phyloP scores from a whole-genome alignment of 2,797 vertebrate genomes.

The Diplodus sargus region DNA sequence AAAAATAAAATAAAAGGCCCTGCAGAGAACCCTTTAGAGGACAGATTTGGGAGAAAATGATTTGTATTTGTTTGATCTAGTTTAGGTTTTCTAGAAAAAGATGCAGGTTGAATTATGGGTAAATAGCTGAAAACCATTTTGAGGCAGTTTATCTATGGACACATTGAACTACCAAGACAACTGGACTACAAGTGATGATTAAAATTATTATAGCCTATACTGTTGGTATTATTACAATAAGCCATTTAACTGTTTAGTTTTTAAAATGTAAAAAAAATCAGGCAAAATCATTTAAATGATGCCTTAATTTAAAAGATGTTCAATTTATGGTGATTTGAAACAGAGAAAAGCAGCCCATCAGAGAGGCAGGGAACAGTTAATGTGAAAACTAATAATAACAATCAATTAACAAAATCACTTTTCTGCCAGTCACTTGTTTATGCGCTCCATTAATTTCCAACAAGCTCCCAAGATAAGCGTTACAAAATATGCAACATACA shows the following conservation, averaged over 20 bases:
- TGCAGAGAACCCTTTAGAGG: conserved; percentile 1
- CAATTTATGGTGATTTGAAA: background rate
- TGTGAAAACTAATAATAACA: background rate
- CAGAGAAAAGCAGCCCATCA: background rate
- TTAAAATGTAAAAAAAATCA: background rate
- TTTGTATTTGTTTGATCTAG: background rate
- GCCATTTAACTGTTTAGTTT: background rate
- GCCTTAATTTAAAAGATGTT: background rate
- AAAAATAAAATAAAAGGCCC: background rate
- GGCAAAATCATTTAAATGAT: background rate
- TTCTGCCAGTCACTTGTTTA: background rate
- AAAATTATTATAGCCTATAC: background rate
- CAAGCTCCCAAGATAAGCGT: too few relatives aligned
- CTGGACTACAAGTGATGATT: background rate
- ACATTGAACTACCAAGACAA: background rate
- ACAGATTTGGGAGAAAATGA: background rate
- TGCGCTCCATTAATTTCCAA: too few relatives aligned
- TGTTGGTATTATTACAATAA: background rate
- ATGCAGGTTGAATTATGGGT: background rate
- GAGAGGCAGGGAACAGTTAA: background rate
- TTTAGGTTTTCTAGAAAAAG: background rate
- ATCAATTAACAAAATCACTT: background rate
- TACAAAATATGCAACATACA: background rate
- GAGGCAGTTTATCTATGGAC: background rate
- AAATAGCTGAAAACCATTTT: background rate